These are phyloP conservation scores for Periphyllus acericola DNA, from an alignment of 2,888 invertebrate genomes.

Conservation along the genomic window DNA sequence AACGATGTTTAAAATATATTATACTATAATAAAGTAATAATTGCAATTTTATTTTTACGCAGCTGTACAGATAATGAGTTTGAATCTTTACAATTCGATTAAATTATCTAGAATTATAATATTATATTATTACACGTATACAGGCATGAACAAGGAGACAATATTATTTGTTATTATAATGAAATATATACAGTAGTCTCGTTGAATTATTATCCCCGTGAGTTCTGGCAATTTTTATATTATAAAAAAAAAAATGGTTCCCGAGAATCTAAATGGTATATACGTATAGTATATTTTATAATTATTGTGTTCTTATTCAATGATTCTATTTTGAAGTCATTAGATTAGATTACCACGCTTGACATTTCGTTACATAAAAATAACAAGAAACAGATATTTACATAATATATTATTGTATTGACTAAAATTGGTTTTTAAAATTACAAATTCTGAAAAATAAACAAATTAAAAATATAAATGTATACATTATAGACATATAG, in stretches of 20 bases:
- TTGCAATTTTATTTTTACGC: conserved; percentile 5
- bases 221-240: conserved; percentile 15
- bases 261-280: background rate
- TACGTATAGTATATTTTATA: background rate
- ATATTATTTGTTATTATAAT: background rate
- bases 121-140: background rate
- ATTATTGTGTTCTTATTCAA: conserved; percentile 23
- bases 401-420: conserved; percentile 18
- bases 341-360: conserved; percentile 23
- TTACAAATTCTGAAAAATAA: conserved; percentile 34
- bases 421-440: background rate
- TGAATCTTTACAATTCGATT: conserved; percentile 24
- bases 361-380: conserved; percentile 18
- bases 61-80: background rate
- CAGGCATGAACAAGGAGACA: background rate
- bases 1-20: background rate
- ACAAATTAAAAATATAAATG: conserved; percentile 28
- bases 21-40: background rate
- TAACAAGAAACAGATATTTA: background rate
- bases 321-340: conserved; percentile 22
- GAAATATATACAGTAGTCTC: conserved; percentile 13
- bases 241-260: conserved; percentile 9
- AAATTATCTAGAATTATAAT: conserved; percentile 9
- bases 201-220: background rate
- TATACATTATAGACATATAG: background rate